phyloP scores from a whole-genome alignment of 2,888 invertebrate species.

The Drosophila conformis region DNA sequence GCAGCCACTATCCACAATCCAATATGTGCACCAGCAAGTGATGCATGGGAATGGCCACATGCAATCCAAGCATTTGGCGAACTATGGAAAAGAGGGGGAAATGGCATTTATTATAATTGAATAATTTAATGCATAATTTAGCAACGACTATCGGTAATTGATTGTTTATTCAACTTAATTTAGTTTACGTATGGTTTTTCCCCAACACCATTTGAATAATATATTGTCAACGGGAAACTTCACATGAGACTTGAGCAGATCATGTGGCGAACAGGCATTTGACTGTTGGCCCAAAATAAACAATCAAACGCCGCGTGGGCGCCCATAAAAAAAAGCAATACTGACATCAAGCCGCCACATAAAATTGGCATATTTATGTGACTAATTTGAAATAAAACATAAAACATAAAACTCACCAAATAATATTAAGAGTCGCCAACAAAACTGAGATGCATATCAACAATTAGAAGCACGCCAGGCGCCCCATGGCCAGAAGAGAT shows the following conservation, averaged over 20 bases:
- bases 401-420: constrained; percentile 80
- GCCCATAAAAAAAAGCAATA: constrained; percentile 32
- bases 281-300: constrained; percentile 52
- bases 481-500: constrained; percentile 49
- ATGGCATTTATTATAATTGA: constrained; percentile 64
- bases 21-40: constrained; percentile 10
- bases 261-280: constrained; percentile 22
- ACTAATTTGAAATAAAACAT: constrained; percentile 79
- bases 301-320: constrained; percentile 70
- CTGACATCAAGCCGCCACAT: constrained; percentile 54
- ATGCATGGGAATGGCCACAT: constrained; percentile 48
- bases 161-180: constrained; percentile 68
- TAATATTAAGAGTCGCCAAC: constrained; percentile 76
- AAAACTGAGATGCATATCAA: constrained; percentile 64
- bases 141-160: constrained; percentile 60
- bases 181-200: constrained; percentile 41
- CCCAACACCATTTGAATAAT: constrained; percentile 62
- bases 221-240: constrained; percentile 20
- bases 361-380: constrained; percentile 79
- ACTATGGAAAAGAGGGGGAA: not conserved
- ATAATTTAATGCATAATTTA: constrained; percentile 73
- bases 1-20: constrained; percentile 10
- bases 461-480: constrained; percentile 60
- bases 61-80: constrained; percentile 64
- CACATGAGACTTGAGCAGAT: not conserved